Conservation (phyloP, 2,888 invertebrate species). For the Caenorhabditis uteleia region DNA sequence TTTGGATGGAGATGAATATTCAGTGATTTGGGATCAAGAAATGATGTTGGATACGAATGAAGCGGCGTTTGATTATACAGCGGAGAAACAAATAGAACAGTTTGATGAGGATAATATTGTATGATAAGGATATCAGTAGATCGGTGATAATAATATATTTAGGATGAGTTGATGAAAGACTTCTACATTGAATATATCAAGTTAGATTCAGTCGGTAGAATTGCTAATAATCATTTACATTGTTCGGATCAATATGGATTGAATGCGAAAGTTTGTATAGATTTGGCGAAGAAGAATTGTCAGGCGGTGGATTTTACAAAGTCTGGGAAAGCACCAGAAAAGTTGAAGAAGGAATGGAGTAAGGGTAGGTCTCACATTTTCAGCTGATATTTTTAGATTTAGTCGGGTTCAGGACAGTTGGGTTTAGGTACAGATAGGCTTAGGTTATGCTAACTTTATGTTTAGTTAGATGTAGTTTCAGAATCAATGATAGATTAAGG, state of each 20-base stretch:
- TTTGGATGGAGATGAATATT: slow-evolving; percentile 71
- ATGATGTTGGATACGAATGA: slow-evolving; percentile 67
- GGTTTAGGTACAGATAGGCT: too few relatives aligned
- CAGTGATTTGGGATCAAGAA: slow-evolving; percentile 70
- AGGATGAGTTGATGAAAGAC: slow-evolving; percentile 56
- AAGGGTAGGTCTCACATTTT: slow-evolving; percentile 5
- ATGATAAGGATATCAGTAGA: slow-evolving; percentile 2
- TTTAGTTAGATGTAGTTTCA: too few relatives aligned
- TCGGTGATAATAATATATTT: slow-evolving; percentile 2
- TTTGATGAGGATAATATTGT: slow-evolving; percentile 36
- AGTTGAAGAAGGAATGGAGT: slow-evolving; percentile 36
- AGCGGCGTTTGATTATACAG: slow-evolving; percentile 61
- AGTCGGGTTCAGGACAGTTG: too few relatives aligned
- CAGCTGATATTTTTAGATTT: background rate
- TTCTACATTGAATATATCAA: slow-evolving; percentile 70
- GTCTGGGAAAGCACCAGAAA: slow-evolving; percentile 41
- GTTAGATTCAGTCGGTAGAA: slow-evolving; percentile 68
- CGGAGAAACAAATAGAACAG: slow-evolving; percentile 31
- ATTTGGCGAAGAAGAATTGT: slow-evolving; percentile 64
- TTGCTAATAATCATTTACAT: slow-evolving; percentile 69
- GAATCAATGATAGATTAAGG: too few relatives aligned
- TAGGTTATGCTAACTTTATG: too few relatives aligned
- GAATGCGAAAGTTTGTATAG: slow-evolving; percentile 54
- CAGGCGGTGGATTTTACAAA: slow-evolving; percentile 68
- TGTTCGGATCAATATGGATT: slow-evolving; percentile 69